Evolutionary conservation across 2,888 invertebrate species (phyloP), one percentile per base, ranked within the genome.

Genomic region (Lasius fuliginosus): DNA sequence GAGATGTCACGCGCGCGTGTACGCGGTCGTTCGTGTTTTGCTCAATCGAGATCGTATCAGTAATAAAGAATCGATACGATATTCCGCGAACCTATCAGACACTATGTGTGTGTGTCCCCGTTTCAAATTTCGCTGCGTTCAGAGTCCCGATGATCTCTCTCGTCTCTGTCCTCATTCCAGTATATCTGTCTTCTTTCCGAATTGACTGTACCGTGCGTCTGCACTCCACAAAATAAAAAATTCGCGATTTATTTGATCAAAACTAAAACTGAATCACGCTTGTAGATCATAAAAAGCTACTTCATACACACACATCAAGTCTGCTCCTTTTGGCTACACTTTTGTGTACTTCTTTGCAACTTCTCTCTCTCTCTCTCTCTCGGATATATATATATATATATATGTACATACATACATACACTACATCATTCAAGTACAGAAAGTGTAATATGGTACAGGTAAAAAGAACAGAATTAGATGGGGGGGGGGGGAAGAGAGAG

Each of bases 61-160:
- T 84, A 88, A 85, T 65, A 60, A 67, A 56, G 27, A 75, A 86
- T 56, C 62, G 53, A 76, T 79, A 79, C 11, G 9, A 68, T 76
- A 79, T 62, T 53, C 23, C 18, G 75, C 77, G 71, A 84, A 65
- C 82, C 64, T 82, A 68, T 75, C 30, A 40, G 75, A 68, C 58
- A 49, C 67, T 40, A 42, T 42, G 67, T 23, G 67, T 23, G 67
- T 42, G 42, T 15, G 65, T 3, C 30, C 2, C 30, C 30, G 1
- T 33, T 33, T 33, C 30, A 33, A 33, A 33, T 33, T 33, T 33
- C 30, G 3, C 3, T 3, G 30, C 30, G 30, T 23, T 40, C 49
- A 49, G 4, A 49, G 49, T 49, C 49, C 49, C 23, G 23, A 23
- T 23, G 4, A 18, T 18, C 11, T 18, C n/a, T n/a, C 56, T n/a